Conservation (phyloP, 2,888 invertebrate species). For the Ceramica pisi region DNA sequence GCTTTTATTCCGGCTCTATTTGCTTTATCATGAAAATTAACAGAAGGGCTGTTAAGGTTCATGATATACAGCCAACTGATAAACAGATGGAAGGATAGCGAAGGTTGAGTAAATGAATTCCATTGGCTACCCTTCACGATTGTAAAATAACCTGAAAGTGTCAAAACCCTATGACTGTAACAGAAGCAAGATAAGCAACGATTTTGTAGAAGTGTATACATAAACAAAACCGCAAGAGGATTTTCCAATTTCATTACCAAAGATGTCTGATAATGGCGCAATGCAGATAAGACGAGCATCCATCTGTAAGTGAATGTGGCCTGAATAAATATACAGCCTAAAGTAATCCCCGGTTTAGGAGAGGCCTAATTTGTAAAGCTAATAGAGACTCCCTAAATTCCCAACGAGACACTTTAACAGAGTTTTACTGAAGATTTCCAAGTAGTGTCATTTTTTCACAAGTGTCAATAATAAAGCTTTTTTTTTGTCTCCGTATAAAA, state of each 20-base stretch:
- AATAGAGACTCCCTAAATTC: constrained; percentile 27
- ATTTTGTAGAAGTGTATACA: background rate
- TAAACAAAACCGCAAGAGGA: background rate
- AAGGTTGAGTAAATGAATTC: background rate
- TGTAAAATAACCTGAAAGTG: background rate
- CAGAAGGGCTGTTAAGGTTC: too few species aligned
- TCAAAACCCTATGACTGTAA: background rate
- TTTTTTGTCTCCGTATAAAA: constrained; percentile 35
- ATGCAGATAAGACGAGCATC: constrained; percentile 31
- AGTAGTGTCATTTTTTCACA: constrained; percentile 29
- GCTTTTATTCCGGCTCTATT: too few species aligned
- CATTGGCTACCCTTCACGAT: background rate
- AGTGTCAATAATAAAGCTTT: constrained; percentile 31
- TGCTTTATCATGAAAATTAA: too few species aligned
- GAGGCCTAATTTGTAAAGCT: constrained; percentile 51
- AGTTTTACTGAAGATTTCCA: constrained; percentile 1
- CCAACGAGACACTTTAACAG: constrained; percentile 11
- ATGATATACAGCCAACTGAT: background rate
- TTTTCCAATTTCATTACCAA: constrained; percentile 14
- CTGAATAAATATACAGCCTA: constrained; percentile 42
- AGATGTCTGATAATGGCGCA: constrained; percentile 43
- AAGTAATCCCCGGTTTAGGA: constrained; percentile 31
- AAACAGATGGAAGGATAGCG: background rate
- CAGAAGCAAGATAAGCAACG: background rate
- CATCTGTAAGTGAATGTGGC: constrained; percentile 42